phyloP scores from a whole-genome alignment of 2,113 vertebrate genomes.

The Nipponia nippon region DNA sequence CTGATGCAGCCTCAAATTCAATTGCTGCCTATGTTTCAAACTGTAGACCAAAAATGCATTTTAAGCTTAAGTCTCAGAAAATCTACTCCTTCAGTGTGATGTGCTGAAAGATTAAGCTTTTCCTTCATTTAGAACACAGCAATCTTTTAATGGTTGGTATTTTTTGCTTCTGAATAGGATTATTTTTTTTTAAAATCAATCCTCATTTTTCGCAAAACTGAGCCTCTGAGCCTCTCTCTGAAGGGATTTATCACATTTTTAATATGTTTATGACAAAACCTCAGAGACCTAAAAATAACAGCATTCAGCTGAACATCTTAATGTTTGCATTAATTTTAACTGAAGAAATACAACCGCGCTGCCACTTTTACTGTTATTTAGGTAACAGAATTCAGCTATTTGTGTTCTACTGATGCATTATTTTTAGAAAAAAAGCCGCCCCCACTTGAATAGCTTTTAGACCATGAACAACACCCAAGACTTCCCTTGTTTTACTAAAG shows the following conservation, averaged over 20 bases:
- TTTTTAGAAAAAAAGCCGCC: neutral
- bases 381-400: neutral
- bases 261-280: neutral
- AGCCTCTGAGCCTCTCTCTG: neutral
- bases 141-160: neutral
- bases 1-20: neutral
- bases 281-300: neutral
- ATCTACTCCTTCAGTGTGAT: neutral
- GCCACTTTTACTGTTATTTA: accelerated
- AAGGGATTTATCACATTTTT: neutral
- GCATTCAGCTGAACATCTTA: neutral
- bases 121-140: neutral
- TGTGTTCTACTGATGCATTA: accelerated
- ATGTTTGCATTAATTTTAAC: neutral
- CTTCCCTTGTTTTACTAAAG: neutral
- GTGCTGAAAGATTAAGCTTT: neutral
- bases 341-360: accelerated
- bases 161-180: neutral
- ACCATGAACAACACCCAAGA: accelerated
- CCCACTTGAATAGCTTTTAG: accelerated
- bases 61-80: neutral
- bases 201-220: neutral
- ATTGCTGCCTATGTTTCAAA: accelerated
- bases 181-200: neutral
- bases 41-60: accelerated